Conservation (phyloP, 2,888 invertebrate genomes). For the Melieria omissa region DNA sequence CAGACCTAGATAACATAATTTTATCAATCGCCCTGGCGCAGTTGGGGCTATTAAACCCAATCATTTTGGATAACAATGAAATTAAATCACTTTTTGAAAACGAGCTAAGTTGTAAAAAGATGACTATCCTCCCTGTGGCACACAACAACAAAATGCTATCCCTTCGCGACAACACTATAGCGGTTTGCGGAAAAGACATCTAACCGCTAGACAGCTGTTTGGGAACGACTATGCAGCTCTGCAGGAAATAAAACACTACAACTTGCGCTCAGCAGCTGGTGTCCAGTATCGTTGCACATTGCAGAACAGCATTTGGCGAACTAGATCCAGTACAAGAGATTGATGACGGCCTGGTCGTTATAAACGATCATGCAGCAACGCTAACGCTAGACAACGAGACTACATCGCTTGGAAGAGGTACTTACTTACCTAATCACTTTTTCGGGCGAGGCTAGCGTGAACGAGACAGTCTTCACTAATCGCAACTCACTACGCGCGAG, state of each 20-base stretch:
- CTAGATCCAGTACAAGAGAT: conserved; percentile 13
- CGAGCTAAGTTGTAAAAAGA: not conserved
- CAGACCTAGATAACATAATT: conserved; percentile 4
- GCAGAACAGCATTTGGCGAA: conserved; percentile 18
- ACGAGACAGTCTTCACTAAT: not conserved
- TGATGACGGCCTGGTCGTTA: conserved; percentile 12
- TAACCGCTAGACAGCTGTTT: conserved; percentile 10
- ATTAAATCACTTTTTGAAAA: too few relatives aligned
- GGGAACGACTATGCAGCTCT: conserved; percentile 11
- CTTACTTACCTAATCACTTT: not conserved
- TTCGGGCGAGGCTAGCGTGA: not conserved
- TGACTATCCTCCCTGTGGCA: not conserved
- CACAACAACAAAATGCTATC: conserved; percentile 20
- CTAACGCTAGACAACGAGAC: not conserved
- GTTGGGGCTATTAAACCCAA: too few relatives aligned
- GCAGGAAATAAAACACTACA: conserved; percentile 1
- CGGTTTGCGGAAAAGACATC: conserved; percentile 13
- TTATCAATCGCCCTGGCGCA: not conserved
- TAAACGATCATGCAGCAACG: conserved; percentile 1
- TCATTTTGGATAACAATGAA: too few relatives aligned
- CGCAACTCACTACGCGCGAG: too few relatives aligned
- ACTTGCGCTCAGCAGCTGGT: conserved; percentile 19
- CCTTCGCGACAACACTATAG: conserved; percentile 6
- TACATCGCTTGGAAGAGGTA: not conserved
- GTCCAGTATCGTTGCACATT: conserved; percentile 2